Conservation (phyloP, 2,797 vertebrate species). For the Sciurus carolinensis region DNA sequence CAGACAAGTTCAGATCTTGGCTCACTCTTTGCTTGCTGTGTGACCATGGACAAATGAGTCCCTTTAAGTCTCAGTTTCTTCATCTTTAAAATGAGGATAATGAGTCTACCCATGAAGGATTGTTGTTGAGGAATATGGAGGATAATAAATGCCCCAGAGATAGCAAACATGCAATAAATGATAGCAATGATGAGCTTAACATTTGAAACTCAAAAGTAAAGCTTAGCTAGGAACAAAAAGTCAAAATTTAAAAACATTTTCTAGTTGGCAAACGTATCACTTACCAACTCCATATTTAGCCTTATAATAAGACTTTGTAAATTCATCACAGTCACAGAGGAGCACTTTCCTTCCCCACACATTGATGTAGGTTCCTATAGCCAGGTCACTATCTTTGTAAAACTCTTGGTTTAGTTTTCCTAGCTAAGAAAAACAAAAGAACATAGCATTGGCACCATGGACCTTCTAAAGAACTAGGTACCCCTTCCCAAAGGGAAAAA, state of each 20-base stretch:
- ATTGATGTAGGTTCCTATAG: slow-evolving; percentile 92
- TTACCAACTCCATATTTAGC: slow-evolving; percentile 94
- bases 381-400: slow-evolving; percentile 95
- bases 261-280: slow-evolving; percentile 72
- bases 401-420: slow-evolving; percentile 92
- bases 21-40: neutral
- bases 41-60: slow-evolving; percentile 7
- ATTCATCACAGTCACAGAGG: slow-evolving; percentile 96
- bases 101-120: neutral
- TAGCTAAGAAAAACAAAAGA: slow-evolving; percentile 89
- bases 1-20: slow-evolving; percentile 19
- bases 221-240: slow-evolving; percentile 57
- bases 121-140: slow-evolving; percentile 23
- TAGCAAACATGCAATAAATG: slow-evolving; percentile 11
- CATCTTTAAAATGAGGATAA: slow-evolving; percentile 15
- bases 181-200: slow-evolving; percentile 3
- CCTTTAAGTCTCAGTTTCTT: neutral
- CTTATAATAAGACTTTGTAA: slow-evolving; percentile 95
- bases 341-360: slow-evolving; percentile 94
- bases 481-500: slow-evolving; percentile 13
- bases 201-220: slow-evolving; percentile 62
- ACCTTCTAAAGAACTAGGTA: slow-evolving; percentile 62
- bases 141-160: slow-evolving; percentile 19
- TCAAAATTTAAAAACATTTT: slow-evolving; percentile 62
- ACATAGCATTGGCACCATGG: slow-evolving; percentile 67